Evolutionary conservation across 1,140 invertebrate genomes (phyloP).

Genomic region (Rhyzopertha dominica): DNA sequence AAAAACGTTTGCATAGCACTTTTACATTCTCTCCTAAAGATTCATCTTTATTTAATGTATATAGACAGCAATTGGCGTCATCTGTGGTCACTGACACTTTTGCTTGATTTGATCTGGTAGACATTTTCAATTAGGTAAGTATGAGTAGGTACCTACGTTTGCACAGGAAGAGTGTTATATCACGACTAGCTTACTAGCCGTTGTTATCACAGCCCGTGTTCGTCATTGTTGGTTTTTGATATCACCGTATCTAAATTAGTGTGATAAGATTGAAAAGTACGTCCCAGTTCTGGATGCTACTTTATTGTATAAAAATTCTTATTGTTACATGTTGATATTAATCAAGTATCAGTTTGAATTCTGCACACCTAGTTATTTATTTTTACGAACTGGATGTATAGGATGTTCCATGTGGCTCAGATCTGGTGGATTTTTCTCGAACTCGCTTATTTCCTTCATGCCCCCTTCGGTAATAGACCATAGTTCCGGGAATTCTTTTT

Average conservation of each 20-base stretch:
- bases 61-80: neutral
- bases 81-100: slow-evolving; percentile 7
- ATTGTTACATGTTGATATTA: neutral
- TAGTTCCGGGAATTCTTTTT: slow-evolving; percentile 58
- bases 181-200: neutral
- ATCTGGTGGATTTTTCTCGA: slow-evolving; percentile 64
- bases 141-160: neutral
- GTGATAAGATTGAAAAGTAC: slow-evolving; percentile 2
- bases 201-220: slow-evolving; percentile 5
- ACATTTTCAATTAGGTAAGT: slow-evolving; percentile 3
- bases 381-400: slow-evolving; percentile 61
- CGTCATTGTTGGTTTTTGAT: neutral
- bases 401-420: slow-evolving; percentile 61
- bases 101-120: slow-evolving; percentile 4
- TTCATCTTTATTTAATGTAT: slow-evolving; percentile 12
- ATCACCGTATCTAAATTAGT: slow-evolving; percentile 1
- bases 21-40: slow-evolving; percentile 11
- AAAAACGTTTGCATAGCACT: slow-evolving; percentile 4
- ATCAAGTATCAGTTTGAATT: neutral
- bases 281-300: neutral
- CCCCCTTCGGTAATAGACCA: slow-evolving; percentile 62
- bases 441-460: slow-evolving; percentile 60
- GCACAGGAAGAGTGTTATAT: slow-evolving; percentile 4
- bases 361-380: slow-evolving; percentile 4
- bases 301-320: neutral